A percentile compares a stretch with the other conserved stretches of the same genome.
Conservation (phyloP, 2,113 vertebrate genomes). For the Caracal caracal region DNA sequence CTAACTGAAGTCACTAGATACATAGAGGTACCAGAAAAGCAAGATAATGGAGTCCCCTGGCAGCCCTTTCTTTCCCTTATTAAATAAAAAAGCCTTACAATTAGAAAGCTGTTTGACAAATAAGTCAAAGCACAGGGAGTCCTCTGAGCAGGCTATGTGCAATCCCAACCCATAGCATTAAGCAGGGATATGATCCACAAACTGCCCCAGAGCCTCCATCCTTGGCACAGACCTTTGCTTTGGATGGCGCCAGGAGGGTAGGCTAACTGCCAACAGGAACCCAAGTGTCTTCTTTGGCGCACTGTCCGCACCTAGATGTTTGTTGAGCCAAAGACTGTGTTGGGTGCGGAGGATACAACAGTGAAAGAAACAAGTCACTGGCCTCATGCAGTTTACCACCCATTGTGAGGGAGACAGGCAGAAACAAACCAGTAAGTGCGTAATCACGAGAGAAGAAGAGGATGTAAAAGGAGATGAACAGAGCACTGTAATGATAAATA, state of each 20-base stretch:
- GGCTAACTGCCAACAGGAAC: background rate
- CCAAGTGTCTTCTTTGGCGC: background rate
- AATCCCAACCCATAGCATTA: rapidly evolving
- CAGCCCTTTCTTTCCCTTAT: background rate
- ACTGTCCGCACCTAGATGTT: background rate
- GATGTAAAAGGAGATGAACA: background rate
- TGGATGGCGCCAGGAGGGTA: background rate
- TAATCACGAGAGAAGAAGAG: background rate
- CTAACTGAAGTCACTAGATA: background rate
- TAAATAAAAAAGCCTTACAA: background rate
- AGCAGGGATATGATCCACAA: background rate
- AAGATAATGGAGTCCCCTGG: background rate
- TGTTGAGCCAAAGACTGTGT: background rate
- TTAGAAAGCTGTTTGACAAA: background rate
- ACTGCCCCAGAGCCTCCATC: background rate
- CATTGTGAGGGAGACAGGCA: background rate
- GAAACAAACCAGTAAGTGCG: background rate
- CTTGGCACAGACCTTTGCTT: background rate
- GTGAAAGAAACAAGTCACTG: background rate
- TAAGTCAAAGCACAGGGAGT: background rate
- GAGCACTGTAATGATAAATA: background rate
- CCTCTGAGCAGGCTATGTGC: too few species aligned
- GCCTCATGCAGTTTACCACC: too few species aligned
- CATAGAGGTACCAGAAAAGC: background rate
- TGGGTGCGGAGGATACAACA: background rate